Conservation (phyloP, 2,113 vertebrate genomes). For the Lipotes vexillifer region DNA sequence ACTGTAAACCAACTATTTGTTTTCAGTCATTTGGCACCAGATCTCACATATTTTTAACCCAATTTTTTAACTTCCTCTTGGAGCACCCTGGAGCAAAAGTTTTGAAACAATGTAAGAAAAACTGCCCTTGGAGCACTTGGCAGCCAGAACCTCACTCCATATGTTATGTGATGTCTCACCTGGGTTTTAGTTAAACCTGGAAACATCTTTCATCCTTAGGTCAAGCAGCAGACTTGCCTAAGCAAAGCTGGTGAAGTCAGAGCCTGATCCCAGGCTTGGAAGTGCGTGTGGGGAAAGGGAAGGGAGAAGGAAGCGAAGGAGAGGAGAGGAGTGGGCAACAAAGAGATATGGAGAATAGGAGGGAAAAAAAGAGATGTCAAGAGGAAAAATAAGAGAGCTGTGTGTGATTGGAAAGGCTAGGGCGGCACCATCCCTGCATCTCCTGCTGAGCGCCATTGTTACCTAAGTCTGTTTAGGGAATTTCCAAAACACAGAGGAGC, state of each 20-base stretch:
- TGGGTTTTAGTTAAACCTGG: background rate
- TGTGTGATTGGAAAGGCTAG: background rate
- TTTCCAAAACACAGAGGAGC: conserved; percentile 35
- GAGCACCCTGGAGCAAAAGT: background rate
- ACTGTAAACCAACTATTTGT: background rate
- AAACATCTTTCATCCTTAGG: background rate
- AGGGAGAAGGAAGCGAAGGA: background rate
- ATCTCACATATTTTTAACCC: background rate
- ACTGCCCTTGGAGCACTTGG: background rate
- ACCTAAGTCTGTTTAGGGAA: conserved; percentile 28
- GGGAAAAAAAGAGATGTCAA: background rate
- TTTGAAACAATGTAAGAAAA: background rate
- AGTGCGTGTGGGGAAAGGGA: background rate
- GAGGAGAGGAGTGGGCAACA: background rate
- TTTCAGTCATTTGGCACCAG: background rate
- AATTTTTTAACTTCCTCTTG: background rate
- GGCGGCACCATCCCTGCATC: rapidly evolving
- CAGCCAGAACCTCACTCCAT: background rate
- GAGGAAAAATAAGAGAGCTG: background rate
- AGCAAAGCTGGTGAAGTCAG: background rate
- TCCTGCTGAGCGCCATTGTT: background rate
- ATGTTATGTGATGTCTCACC: background rate
- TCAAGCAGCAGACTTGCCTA: background rate
- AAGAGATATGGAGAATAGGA: background rate
- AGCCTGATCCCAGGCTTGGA: background rate